These are phyloP conservation scores for Siderastrea siderea DNA, from an alignment of 92 coral and sea anemone species.

Conservation along the genomic window DNA sequence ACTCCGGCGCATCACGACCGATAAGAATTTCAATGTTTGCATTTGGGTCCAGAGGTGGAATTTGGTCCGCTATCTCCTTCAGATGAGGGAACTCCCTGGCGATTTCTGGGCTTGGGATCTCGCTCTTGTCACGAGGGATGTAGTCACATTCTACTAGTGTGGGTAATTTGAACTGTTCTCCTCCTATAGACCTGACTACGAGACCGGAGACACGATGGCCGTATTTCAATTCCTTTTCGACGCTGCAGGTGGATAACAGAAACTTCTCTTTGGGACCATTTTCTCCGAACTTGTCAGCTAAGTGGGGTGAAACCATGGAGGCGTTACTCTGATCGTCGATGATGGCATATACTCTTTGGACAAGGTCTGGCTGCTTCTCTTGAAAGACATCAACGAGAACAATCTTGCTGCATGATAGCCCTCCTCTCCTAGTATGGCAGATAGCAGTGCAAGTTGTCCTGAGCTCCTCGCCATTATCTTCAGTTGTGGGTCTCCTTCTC, in stretches of 20 bases:
- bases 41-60: slow-evolving; percentile 36
- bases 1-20: slow-evolving; percentile 5
- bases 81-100: slow-evolving; percentile 41
- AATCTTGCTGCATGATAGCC: not conserved
- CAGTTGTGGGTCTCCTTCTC: too few species aligned
- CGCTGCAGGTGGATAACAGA: slow-evolving; percentile 36
- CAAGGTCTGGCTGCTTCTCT: not conserved
- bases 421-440: not conserved
- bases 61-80: slow-evolving; percentile 26
- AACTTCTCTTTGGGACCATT: slow-evolving; percentile 11
- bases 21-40: slow-evolving; percentile 26
- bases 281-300: slow-evolving; percentile 23
- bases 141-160: slow-evolving; percentile 31
- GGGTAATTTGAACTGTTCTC: not conserved
- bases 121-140: slow-evolving; percentile 30
- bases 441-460: slow-evolving; percentile 6
- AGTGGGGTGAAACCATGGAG: slow-evolving; percentile 13
- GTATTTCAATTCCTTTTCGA: slow-evolving; percentile 23
- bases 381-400: not conserved
- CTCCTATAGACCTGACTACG: slow-evolving; percentile 24
- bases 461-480: slow-evolving; percentile 3
- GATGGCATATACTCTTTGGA: slow-evolving; percentile 40
- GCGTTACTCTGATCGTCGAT: slow-evolving; percentile 50
- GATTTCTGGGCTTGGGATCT: slow-evolving; percentile 47
- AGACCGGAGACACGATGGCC: slow-evolving; percentile 48